phyloP scores from a whole-genome alignment of 1,140 invertebrate genomes.

The Thalassaphorura encarpata region DNA sequence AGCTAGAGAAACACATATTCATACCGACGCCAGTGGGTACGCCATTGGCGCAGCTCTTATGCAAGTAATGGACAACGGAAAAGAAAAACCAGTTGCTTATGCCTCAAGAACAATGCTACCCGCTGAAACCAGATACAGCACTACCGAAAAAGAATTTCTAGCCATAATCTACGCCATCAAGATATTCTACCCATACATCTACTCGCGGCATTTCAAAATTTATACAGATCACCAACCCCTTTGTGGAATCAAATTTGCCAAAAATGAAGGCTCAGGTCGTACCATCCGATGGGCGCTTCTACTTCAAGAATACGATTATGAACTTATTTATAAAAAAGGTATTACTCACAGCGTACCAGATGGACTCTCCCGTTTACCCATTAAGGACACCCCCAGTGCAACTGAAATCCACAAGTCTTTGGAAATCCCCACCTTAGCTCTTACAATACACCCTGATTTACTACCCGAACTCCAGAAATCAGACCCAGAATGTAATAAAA shows the following conservation, averaged over 20 bases:
- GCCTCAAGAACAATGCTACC: constrained; percentile 31
- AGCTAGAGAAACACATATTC: constrained; percentile 31
- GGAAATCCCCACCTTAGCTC: no score
- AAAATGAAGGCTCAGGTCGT: constrained; percentile 34
- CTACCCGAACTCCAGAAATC: no score
- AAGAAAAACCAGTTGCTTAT: constrained; percentile 35
- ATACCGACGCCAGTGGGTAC: constrained; percentile 34
- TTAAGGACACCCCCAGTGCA: no score
- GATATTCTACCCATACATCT: background rate
- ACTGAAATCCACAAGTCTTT: no score
- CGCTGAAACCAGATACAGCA: constrained; percentile 33
- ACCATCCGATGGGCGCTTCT: constrained; percentile 33
- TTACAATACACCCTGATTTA: no score
- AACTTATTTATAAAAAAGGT: constrained; percentile 32
- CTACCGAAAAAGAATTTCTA: constrained; percentile 35
- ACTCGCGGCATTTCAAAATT: background rate
- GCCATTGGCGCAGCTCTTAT: constrained; percentile 38
- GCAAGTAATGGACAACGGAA: constrained; percentile 28
- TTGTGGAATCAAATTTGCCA: background rate
- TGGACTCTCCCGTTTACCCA: constrained; percentile 17
- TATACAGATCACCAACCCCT: background rate
- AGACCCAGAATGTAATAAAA: no score
- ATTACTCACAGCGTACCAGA: constrained; percentile 29
- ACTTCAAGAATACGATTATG: constrained; percentile 31
- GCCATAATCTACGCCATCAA: constrained; percentile 1